Conservation (phyloP, 2,113 vertebrate genomes). For the Cynocephalus volans region DNA sequence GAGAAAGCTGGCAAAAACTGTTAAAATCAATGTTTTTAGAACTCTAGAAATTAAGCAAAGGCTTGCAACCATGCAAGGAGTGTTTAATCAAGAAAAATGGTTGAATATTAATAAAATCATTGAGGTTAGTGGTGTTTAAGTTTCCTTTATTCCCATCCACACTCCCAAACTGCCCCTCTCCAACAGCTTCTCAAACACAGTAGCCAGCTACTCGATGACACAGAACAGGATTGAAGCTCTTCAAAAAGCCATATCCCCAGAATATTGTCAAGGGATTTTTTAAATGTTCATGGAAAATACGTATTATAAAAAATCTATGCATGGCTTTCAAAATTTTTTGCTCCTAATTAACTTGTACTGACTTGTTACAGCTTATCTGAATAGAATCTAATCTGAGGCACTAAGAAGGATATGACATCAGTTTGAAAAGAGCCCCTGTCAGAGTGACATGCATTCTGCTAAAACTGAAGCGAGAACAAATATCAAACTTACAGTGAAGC, state of each 20-base stretch:
- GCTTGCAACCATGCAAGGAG: neutral
- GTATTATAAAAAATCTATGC: too few relatives aligned
- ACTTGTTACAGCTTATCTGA: too few relatives aligned
- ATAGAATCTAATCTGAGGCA: too few relatives aligned
- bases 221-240: neutral
- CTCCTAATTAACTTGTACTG: too few relatives aligned
- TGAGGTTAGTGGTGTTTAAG: neutral
- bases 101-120: neutral
- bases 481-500: too few relatives aligned
- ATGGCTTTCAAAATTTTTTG: too few relatives aligned
- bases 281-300: too few relatives aligned
- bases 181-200: neutral
- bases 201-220: neutral
- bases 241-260: fast-evolving
- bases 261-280: neutral
- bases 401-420: too few relatives aligned
- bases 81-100: neutral
- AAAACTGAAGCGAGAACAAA: too few relatives aligned
- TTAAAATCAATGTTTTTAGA: neutral
- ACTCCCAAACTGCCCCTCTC: neutral
- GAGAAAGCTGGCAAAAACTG: neutral
- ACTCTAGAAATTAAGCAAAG: neutral
- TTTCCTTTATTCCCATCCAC: neutral
- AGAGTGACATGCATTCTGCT: too few relatives aligned
- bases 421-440: too few relatives aligned